Evolutionary conservation across 1,140 invertebrate genomes (phyloP).

Genomic region (Ceratina japonica): DNA sequence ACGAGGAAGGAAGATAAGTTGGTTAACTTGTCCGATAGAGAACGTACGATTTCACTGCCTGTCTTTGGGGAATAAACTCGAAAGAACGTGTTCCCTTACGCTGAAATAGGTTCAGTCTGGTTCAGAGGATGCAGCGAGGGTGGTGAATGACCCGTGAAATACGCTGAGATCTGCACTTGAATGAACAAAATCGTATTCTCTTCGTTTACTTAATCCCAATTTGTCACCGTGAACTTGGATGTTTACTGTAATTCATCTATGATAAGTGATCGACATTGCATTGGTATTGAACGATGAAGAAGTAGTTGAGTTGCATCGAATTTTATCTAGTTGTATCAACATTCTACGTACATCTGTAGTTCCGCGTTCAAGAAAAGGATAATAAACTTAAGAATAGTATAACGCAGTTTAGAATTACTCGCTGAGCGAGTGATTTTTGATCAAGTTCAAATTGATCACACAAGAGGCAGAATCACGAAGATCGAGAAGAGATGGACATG

Average conservation of each 20-base stretch:
- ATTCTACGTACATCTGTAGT: background rate
- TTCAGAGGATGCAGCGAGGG: background rate
- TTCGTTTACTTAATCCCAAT: background rate
- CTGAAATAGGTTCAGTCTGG: background rate
- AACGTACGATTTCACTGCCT: background rate
- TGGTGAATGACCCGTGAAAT: background rate
- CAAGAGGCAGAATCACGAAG: constrained; percentile 22
- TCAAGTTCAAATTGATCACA: background rate
- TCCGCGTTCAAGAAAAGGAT: no score
- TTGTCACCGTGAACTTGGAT: background rate
- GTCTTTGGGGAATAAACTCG: background rate
- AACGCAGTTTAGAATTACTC: background rate
- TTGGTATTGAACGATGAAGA: background rate
- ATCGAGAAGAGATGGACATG: constrained; percentile 84
- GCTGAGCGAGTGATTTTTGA: background rate
- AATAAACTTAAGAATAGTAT: background rate
- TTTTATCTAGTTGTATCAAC: background rate
- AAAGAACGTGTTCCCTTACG: background rate
- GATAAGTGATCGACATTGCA: no score
- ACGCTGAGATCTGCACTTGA: background rate
- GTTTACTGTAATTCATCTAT: background rate
- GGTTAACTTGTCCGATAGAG: no score
- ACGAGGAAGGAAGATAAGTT: background rate
- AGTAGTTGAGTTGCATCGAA: background rate
- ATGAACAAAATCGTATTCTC: background rate